Conservation (phyloP, 1,140 invertebrate genomes). For the Formica selysi region DNA sequence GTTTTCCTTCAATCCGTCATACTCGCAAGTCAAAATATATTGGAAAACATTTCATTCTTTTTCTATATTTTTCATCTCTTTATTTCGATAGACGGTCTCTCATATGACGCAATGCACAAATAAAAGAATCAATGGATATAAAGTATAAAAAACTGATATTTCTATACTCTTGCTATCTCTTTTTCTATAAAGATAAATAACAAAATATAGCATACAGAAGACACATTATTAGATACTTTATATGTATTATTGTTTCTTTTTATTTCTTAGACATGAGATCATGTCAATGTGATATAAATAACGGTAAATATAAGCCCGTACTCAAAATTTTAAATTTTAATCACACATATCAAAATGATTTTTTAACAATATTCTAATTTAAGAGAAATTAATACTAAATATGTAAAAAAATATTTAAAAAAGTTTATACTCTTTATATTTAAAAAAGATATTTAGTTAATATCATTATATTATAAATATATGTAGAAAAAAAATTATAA, state of each 20-base stretch:
- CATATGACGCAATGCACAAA: neutral
- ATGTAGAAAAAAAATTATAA: neutral
- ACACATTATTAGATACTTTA: conserved; percentile 15
- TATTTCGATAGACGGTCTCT: conserved; percentile 2
- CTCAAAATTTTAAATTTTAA: conserved; percentile 4
- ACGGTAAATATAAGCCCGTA: neutral
- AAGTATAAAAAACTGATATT: conserved; percentile 34
- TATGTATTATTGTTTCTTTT: neutral
- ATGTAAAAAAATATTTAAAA: conserved; percentile 11
- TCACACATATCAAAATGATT: neutral
- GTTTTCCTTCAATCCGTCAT: conserved; percentile 33
- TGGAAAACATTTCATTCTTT: conserved; percentile 48
- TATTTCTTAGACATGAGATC: neutral
- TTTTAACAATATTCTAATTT: neutral
- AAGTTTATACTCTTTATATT: too few relatives aligned
- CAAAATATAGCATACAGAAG: neutral
- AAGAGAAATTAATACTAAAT: neutral
- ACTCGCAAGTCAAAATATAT: conserved; percentile 28
- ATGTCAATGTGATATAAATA: neutral
- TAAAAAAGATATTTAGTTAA: neutral
- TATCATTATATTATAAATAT: neutral
- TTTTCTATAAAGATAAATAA: neutral
- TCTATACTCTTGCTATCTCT: neutral
- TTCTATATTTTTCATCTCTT: neutral
- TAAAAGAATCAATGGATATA: conserved; percentile 1